Base-by-base conservation (phyloP, 2,888 invertebrate species). In the Clostera curtula region DNA sequence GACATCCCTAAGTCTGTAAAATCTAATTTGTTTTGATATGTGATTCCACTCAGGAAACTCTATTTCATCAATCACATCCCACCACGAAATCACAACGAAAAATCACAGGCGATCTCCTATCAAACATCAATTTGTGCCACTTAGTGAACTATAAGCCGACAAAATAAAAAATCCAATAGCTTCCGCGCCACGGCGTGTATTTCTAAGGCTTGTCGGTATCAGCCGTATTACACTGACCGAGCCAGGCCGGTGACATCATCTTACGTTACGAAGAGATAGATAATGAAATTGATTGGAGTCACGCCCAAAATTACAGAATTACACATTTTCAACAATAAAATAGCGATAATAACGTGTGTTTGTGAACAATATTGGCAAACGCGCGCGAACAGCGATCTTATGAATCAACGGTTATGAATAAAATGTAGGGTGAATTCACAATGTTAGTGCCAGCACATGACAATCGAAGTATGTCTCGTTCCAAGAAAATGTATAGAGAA, bases 241-340 rank as follows among this genome's bases (percentile, higher is more conserved):
- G 68, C 67, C 68, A 66, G 57, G 49, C 49, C 47, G 68, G 60
- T 76, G 76, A 79, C 73, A 73, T 77, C 80, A 79, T 60, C 69
- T 40, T 40, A 37, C 45, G 35, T 56, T 64, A 65, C 67, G 58
- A 58, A 56, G 59, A 70, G 74, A 76, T 77, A 76, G n/a, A 71
- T 61, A 57, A 40, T 41, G 43, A 58, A 70, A 72, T 66, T 72
- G 70, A 67, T 65, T 57, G 49, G 41, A 56, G 75, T 56, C 73
- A 77, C 80, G 63, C 79, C 80, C 73, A 67, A 62, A 52, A 55
- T 43, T 40, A 43, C 40, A 31, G 36, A 23, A 42, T 38, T 29
- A 42, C 43, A 40, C 26, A 35, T 35, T 38, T 22, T 26, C 13
- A 21, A 42, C 22, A n/a, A 25, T 19, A 30, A 3, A 13, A 21